A percentile compares a stretch with the other conserved stretches of the same genome.
Evolutionary conservation across 1,140 invertebrate species (phyloP).

Genomic region (Oedothorax gibbosus): DNA sequence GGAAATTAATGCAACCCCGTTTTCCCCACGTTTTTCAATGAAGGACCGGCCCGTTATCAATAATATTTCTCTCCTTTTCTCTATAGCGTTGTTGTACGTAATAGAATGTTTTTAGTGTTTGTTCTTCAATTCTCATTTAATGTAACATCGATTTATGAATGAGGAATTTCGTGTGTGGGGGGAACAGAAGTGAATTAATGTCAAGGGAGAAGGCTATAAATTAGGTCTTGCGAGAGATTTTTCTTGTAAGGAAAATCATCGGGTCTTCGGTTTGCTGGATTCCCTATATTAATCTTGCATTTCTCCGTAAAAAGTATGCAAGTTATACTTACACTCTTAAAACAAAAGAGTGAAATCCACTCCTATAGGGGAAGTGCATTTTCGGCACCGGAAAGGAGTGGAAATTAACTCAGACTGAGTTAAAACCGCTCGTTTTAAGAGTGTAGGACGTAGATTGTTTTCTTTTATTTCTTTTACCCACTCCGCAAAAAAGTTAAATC

Average conservation of each 20-base stretch:
- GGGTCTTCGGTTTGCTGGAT: conserved; percentile 1
- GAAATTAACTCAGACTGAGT: too few species aligned
- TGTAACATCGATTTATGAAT: conserved; percentile 32
- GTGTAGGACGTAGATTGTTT: too few species aligned
- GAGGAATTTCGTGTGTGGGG: neutral
- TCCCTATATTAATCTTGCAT: neutral
- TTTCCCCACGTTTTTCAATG: conserved; percentile 24
- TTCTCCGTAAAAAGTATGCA: neutral
- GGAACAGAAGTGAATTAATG: conserved; percentile 21
- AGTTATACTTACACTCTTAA: neutral
- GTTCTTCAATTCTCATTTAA: conserved; percentile 43
- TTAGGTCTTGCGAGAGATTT: neutral
- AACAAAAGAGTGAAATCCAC: too few species aligned
- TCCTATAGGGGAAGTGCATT: too few species aligned
- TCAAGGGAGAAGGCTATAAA: neutral
- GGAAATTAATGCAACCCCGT: conserved; percentile 18
- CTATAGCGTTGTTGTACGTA: neutral
- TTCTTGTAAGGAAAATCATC: conserved; percentile 2
- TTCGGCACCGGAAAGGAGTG: too few species aligned
- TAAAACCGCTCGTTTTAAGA: too few species aligned
- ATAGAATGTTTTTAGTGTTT: conserved; percentile 24
- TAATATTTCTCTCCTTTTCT: conserved; percentile 22
- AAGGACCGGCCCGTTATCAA: conserved; percentile 24
- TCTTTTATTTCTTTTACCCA: too few species aligned
- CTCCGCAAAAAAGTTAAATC: too few species aligned